Conservation (phyloP, 2,797 vertebrate species). For the Gastrophryne carolinensis region DNA sequence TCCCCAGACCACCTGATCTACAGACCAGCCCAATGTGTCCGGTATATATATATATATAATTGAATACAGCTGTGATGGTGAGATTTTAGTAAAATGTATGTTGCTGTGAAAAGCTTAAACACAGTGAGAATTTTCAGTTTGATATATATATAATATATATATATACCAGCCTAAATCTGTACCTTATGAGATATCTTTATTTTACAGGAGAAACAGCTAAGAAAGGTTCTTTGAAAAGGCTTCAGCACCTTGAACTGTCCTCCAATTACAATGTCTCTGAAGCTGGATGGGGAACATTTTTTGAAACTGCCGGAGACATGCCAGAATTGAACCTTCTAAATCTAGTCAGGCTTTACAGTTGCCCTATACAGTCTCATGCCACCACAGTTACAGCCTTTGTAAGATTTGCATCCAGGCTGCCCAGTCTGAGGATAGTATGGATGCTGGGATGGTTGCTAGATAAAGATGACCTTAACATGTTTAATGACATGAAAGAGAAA, state of each 20-base stretch:
- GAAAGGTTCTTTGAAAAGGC: not conserved
- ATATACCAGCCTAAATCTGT: too few species aligned
- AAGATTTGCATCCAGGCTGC: slow-evolving; percentile 5
- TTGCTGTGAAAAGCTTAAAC: too few species aligned
- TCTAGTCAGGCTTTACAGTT: not conserved
- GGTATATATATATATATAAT: too few species aligned
- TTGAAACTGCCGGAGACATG: slow-evolving; percentile 11
- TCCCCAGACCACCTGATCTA: too few species aligned
- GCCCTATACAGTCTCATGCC: not conserved
- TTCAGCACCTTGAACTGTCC: not conserved
- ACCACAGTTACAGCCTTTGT: slow-evolving; percentile 27
- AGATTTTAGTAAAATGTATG: too few species aligned
- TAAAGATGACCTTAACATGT: slow-evolving; percentile 5
- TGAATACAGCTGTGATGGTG: too few species aligned
- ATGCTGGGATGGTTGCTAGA: slow-evolving; percentile 30
- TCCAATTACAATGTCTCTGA: not conserved
- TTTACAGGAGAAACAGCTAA: not conserved
- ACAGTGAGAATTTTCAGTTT: too few species aligned
- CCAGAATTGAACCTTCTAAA: not conserved
- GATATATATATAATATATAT: too few species aligned
- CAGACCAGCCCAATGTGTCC: too few species aligned
- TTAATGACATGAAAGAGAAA: slow-evolving; percentile 31
- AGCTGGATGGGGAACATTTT: slow-evolving; percentile 25
- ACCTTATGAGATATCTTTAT: not conserved
- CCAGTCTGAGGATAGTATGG: not conserved